Base-by-base conservation (phyloP, 2,113 vertebrate species). In the Probosciger aterrimus region DNA sequence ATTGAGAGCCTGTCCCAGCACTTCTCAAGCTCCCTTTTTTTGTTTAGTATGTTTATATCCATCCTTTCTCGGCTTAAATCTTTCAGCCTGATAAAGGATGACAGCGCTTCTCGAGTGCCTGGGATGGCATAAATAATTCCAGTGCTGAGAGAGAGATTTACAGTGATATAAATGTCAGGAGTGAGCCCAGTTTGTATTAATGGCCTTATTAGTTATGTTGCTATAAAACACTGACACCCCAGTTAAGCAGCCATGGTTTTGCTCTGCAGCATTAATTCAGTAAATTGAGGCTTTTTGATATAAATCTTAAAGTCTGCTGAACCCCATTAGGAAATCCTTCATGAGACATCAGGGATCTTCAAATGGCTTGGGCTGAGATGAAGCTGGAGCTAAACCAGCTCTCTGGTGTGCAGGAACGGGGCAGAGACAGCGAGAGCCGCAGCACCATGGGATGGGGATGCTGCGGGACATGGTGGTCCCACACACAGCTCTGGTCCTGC, bases 131-230 rank as follows among this genome's bases (percentile, higher is more conserved):
- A 97, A 97, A 98, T 97, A 97, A 97, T 97, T 97, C 93, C 57
- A 3, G 90, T 35, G 86, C 93, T 83, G 92, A 96, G 91, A 89
- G 95, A 15, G 46, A 98, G 98, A 98, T 98, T 98, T 97, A 98
- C 88, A 90, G 96, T 69, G 92, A 96, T 96, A 97, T 97, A 97
- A 98, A 97, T 93, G 97, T 95, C 96, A 97, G 93, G 41, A 84
- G 96, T 83, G 95, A 97, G 96, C 96, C 92, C 95, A 30, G 96
- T 97, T 97, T 95, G 97, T 98, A 98, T 98, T 98, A 98, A 98
- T 97, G 96, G 97, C 96, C 98, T 97, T 98, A 98, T 98, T 98
- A 98, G 97, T 97, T 97, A 97, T 96, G 95, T 97, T 97, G 97
- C 97, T 96, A 94, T 98, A 98, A 98, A 98, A 97, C 89, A 96